Conservation (phyloP, 1,140 invertebrate species). For the Heterodera schachtii region DNA sequence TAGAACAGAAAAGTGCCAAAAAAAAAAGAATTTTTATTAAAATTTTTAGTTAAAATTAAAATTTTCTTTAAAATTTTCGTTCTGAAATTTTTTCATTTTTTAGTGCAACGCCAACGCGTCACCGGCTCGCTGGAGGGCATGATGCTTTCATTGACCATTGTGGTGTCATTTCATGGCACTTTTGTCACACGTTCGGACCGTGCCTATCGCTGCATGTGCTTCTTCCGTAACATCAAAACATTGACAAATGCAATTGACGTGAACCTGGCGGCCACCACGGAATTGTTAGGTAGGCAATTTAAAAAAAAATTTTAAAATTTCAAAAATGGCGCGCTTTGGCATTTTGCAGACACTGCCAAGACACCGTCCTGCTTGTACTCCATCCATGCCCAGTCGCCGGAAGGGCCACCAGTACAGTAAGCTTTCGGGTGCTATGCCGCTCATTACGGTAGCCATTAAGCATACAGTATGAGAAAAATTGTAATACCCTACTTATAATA, state of each 20-base stretch:
- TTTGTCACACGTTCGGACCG: slow-evolving; percentile 61
- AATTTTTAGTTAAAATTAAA: too few relatives aligned
- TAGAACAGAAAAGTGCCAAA: too few relatives aligned
- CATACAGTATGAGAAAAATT: too few relatives aligned
- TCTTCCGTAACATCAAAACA: slow-evolving; percentile 61
- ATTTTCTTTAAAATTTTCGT: background rate
- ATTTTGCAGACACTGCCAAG: slow-evolving; percentile 48
- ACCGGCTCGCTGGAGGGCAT: slow-evolving; percentile 59
- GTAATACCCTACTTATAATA: too few relatives aligned
- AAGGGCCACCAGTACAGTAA: slow-evolving; percentile 51
- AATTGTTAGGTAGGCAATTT: slow-evolving; percentile 36
- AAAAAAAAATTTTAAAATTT: too few relatives aligned
- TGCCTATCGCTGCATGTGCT: slow-evolving; percentile 62
- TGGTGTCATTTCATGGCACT: slow-evolving; percentile 63
- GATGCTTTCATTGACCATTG: slow-evolving; percentile 62
- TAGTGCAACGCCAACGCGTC: slow-evolving; percentile 57
- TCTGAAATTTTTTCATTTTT: background rate
- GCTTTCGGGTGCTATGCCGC: slow-evolving; percentile 1
- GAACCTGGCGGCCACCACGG: slow-evolving; percentile 52
- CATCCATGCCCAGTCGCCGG: slow-evolving; percentile 47
- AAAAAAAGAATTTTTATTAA: too few relatives aligned
- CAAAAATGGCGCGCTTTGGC: background rate
- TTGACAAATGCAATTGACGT: slow-evolving; percentile 62
- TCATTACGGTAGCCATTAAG: too few relatives aligned
- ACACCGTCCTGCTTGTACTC: slow-evolving; percentile 55